Conservation (phyloP, 2,888 invertebrate genomes). For the Scaptomyza tumidula region DNA sequence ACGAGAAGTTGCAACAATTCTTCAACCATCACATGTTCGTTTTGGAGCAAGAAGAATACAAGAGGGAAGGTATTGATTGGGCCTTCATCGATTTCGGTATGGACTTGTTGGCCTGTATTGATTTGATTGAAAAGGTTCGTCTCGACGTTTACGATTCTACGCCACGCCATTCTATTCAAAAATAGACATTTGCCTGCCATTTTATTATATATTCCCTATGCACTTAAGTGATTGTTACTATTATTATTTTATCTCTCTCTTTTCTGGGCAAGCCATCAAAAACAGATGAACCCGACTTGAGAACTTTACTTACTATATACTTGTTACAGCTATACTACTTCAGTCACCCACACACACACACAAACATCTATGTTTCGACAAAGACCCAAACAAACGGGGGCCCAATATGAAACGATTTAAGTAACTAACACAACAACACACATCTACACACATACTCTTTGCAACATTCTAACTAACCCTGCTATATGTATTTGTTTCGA, state of each 20-base stretch:
- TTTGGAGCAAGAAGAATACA: conserved; percentile 99
- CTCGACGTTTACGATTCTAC: conserved; percentile 28
- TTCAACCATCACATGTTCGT: conserved; percentile 99
- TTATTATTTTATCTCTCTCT: background rate
- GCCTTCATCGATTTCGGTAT: conserved; percentile 99
- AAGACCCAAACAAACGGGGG: conserved; percentile 29
- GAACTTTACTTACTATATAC: conserved; percentile 27
- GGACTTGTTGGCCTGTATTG: conserved; percentile 99
- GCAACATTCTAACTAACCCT: conserved; percentile 50
- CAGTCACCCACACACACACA: conserved; percentile 24
- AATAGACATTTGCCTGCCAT: conserved; percentile 33
- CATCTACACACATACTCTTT: conserved; percentile 18
- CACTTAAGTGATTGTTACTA: conserved; percentile 39
- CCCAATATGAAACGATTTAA: conserved; percentile 21
- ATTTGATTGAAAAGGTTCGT: conserved; percentile 97
- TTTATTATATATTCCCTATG: conserved; percentile 20
- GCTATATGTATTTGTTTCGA: conserved; percentile 50
- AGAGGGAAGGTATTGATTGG: conserved; percentile 98
- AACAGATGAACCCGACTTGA: conserved; percentile 65
- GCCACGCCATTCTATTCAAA: conserved; percentile 4
- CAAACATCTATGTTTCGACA: conserved; percentile 29
- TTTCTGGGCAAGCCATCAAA: conserved; percentile 60
- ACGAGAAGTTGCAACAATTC: conserved; percentile 99
- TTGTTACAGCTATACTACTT: conserved; percentile 50
- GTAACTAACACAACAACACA: conserved; percentile 64